Percentiles rank a stretch among this genome's conserved stretches.
phyloP scores from a whole-genome alignment of 2,888 invertebrate genomes.

The Diogma glabrata region DNA sequence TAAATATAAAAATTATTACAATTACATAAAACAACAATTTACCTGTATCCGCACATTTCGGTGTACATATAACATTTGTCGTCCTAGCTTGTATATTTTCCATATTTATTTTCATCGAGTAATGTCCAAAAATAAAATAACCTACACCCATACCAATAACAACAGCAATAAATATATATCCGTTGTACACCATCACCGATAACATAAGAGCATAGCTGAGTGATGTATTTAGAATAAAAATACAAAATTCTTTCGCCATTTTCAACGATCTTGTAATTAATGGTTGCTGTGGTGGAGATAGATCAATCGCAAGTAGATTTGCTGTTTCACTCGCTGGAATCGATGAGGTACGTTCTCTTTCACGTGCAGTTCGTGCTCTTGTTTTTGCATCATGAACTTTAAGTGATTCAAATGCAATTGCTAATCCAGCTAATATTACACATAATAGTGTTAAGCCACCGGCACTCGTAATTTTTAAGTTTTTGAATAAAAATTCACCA shows the following conservation, averaged over 20 bases:
- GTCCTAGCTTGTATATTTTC: constrained; percentile 38
- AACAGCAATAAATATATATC: constrained; percentile 51
- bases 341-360: constrained; percentile 19
- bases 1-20: too few species aligned
- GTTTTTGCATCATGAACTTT: constrained; percentile 29
- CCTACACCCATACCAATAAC: constrained; percentile 49
- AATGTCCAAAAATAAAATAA: constrained; percentile 45
- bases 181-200: constrained; percentile 62
- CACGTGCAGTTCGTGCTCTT: constrained; percentile 22
- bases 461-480: constrained; percentile 42
- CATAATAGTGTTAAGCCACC: constrained; percentile 47
- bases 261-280: constrained; percentile 9
- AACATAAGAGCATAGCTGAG: constrained; percentile 61
- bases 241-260: constrained; percentile 18
- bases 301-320: constrained; percentile 17
- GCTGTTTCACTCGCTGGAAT: constrained; percentile 22
- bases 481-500: constrained; percentile 51
- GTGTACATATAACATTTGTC: constrained; percentile 34
- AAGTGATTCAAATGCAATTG: constrained; percentile 49
- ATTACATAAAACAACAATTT: too few species aligned
- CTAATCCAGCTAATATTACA: constrained; percentile 44
- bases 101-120: constrained; percentile 40
- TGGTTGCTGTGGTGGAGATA: background rate
- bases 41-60: constrained; percentile 28
- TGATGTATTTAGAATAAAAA: constrained; percentile 37